Conservation (phyloP, 2,113 vertebrate genomes). For the Hemibates koningsi region DNA sequence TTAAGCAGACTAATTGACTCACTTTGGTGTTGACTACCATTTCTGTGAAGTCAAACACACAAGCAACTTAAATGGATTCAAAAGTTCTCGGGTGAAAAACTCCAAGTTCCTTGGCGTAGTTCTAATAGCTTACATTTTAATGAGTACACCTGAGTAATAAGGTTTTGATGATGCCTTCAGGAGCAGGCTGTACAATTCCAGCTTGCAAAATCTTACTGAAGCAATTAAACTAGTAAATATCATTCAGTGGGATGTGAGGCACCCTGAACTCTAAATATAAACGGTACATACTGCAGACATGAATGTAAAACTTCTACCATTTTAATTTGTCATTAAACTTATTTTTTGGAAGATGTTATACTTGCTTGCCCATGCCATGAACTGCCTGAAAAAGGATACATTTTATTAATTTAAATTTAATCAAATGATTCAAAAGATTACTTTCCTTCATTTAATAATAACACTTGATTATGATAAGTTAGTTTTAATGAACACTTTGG, state of each 20-base stretch:
- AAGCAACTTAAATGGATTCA: neutral
- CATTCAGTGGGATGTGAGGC: neutral
- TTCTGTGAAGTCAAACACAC: neutral
- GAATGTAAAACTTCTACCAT: neutral
- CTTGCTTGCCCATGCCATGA: neutral
- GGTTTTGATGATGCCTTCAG: neutral
- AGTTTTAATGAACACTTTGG: neutral
- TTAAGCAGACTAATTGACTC: neutral
- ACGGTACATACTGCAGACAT: rapidly evolving
- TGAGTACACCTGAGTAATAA: neutral
- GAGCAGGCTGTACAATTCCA: neutral
- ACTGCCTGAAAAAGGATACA: neutral
- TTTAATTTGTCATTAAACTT: neutral
- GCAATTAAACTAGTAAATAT: neutral
- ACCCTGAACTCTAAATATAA: neutral
- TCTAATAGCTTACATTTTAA: neutral
- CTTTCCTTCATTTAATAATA: neutral
- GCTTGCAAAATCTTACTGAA: neutral
- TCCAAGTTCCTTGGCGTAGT: neutral
- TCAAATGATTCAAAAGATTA: neutral
- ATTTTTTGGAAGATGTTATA: neutral
- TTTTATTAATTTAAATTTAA: neutral
- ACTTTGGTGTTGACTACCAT: neutral
- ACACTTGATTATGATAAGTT: neutral
- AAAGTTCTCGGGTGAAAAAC: neutral